phyloP scores from a whole-genome alignment of 2,113 vertebrate species.

The Egretta garzetta region DNA sequence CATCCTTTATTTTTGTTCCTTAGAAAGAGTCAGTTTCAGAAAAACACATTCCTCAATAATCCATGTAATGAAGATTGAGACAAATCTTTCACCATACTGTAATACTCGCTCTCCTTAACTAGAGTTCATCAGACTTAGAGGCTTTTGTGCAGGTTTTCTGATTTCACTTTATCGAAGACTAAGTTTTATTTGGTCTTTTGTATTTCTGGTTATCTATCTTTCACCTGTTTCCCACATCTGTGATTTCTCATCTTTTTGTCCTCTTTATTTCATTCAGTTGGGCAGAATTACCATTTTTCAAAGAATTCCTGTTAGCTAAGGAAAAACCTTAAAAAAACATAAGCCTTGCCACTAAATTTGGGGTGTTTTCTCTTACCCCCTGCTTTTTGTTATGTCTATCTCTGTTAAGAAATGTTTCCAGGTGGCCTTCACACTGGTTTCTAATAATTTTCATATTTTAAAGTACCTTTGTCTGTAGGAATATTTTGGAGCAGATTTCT shows the following conservation, averaged over 20 bases:
- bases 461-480: background rate
- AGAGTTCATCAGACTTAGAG: background rate
- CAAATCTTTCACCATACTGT: background rate
- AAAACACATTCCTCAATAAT: background rate
- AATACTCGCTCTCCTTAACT: background rate
- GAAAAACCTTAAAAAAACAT: background rate
- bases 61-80: background rate
- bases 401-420: background rate
- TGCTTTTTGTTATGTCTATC: background rate
- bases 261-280: background rate
- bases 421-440: background rate
- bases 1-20: background rate
- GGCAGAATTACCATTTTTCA: background rate
- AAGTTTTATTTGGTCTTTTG: background rate
- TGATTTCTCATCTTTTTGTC: background rate
- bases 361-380: background rate
- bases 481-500: background rate
- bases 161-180: background rate
- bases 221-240: background rate
- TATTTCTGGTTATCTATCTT: background rate
- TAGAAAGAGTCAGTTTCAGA: background rate
- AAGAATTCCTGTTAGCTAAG: background rate
- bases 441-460: background rate
- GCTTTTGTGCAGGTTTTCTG: background rate
- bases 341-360: background rate